These are phyloP conservation scores for Typhlichthys subterraneus DNA, from an alignment of 2,797 vertebrate genomes.

Conservation along the genomic window DNA sequence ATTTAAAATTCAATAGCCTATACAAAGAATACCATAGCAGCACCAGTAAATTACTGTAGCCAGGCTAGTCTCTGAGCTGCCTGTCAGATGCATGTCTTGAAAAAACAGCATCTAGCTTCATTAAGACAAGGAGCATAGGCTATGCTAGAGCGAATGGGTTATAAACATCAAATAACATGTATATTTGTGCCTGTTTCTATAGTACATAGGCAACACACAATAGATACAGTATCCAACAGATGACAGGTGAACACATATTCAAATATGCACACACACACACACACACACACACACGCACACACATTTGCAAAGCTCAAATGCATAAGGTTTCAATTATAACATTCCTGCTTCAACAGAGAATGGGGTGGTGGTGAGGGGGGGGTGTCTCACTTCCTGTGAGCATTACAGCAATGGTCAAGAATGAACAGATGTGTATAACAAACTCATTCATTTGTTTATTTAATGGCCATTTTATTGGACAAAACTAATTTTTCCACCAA, in stretches of 20 bases:
- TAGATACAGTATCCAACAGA: no score
- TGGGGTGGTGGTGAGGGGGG: conserved; percentile 18
- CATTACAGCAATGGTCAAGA: conserved; percentile 68
- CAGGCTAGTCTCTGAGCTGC: no score
- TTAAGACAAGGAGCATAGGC: no score
- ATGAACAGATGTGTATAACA: conserved; percentile 68
- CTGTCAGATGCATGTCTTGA: no score
- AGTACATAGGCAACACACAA: no score
- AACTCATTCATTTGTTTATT: conserved; percentile 64
- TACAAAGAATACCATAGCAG: no score
- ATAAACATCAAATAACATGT: no score
- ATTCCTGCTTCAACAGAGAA: conserved; percentile 67
- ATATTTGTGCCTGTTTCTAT: no score
- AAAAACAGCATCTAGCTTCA: no score
- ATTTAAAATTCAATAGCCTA: no score
- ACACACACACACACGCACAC: conserved; percentile 22
- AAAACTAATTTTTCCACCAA: conserved; percentile 39
- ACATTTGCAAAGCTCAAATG: conserved; percentile 47
- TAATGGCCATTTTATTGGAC: conserved; percentile 48
- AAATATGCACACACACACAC: conserved; percentile 7
- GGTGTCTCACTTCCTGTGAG: conserved; percentile 68
- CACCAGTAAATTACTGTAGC: no score
- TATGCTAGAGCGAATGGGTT: no score
- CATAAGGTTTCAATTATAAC: conserved; percentile 79
- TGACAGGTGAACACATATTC: conserved; percentile 1